These are phyloP conservation scores for Apis cerana DNA, from an alignment of 1,140 invertebrate species.

Conservation along the genomic window DNA sequence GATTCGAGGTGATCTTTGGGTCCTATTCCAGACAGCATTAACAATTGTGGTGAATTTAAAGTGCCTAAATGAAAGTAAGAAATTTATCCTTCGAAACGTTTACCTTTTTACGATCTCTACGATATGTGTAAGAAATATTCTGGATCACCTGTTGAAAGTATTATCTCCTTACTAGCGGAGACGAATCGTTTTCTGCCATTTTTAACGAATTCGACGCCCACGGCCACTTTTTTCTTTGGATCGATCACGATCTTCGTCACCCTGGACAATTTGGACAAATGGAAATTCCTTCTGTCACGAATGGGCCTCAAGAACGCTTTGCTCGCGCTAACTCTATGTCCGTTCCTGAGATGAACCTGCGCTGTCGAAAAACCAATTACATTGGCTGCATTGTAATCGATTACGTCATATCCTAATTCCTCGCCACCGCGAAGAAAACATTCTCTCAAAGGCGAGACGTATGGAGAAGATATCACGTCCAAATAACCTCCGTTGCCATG, in stretches of 20 bases:
- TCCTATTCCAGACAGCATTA: conserved; percentile 85
- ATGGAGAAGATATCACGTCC: conserved; percentile 85
- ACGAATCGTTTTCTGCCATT: conserved; percentile 79
- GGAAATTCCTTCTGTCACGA: conserved; percentile 85
- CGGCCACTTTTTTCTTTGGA: conserved; percentile 82
- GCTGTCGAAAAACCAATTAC: conserved; percentile 84
- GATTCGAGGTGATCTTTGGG: conserved; percentile 80
- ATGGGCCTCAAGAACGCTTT: conserved; percentile 86
- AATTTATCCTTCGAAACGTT: neutral
- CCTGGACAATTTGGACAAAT: conserved; percentile 85
- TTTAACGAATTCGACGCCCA: conserved; percentile 86
- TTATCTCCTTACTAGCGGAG: conserved; percentile 82
- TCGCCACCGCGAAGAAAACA: conserved; percentile 82
- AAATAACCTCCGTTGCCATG: conserved; percentile 86
- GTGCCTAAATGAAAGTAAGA: conserved; percentile 66
- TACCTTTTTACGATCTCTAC: neutral
- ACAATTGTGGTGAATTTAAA: conserved; percentile 83
- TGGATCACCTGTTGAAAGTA: conserved; percentile 80
- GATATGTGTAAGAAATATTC: neutral
- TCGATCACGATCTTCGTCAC: conserved; percentile 87
- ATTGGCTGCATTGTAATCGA: conserved; percentile 84
- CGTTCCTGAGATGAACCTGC: conserved; percentile 87
- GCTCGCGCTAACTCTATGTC: conserved; percentile 86
- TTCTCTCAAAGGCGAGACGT: conserved; percentile 83
- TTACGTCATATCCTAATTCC: conserved; percentile 81